phyloP scores from a whole-genome alignment of 1,140 invertebrate species.

The Saccostrea cuccullata region DNA sequence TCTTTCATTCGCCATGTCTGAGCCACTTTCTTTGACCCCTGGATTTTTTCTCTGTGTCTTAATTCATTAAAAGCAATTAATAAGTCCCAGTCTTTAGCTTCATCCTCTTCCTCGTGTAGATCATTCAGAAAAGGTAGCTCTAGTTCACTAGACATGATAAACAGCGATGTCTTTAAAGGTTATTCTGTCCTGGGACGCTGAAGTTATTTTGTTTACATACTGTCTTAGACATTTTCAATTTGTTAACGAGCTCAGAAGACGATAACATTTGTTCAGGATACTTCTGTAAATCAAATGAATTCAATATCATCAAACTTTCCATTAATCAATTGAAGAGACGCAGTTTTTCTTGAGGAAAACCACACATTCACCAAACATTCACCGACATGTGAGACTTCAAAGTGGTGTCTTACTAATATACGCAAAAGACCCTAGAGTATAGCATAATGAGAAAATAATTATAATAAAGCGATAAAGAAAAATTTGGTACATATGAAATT shows the following conservation, averaged over 20 bases:
- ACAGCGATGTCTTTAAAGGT: background rate
- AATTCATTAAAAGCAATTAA: constrained; percentile 80
- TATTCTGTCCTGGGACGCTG: background rate
- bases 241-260: background rate
- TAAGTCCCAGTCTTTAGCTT: constrained; percentile 68
- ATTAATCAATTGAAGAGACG: background rate
- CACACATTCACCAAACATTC: background rate
- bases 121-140: background rate
- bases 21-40: constrained; percentile 85
- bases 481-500: background rate
- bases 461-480: background rate
- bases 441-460: background rate
- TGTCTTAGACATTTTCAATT: background rate
- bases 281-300: background rate
- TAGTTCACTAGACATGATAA: constrained; percentile 1
- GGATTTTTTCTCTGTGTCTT: constrained; percentile 87
- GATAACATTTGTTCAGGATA: background rate
- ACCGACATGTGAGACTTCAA: background rate
- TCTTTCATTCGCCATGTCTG: constrained; percentile 95
- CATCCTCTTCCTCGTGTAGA: constrained; percentile 69
- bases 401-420: background rate
- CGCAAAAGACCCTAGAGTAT: background rate
- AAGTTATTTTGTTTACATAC: constrained; percentile 6
- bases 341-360: background rate
- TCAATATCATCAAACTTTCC: background rate